Conservation (phyloP, 1,140 invertebrate genomes). For the Myzus persicae region DNA sequence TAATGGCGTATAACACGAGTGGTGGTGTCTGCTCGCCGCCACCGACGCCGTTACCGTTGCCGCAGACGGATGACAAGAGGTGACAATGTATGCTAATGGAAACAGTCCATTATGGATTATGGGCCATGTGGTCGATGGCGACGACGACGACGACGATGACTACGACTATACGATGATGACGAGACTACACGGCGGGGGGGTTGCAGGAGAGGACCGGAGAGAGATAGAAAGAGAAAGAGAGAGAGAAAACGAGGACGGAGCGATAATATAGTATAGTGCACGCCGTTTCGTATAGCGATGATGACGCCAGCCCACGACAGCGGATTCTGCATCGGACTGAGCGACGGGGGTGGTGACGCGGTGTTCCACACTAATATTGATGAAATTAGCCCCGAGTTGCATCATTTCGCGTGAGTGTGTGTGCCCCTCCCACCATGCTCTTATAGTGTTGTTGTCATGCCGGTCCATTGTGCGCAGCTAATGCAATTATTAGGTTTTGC, state of each 20-base stretch:
- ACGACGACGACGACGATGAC: not conserved
- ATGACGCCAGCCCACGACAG: constrained; percentile 7
- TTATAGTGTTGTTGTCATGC: not conserved
- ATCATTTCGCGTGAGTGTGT: not conserved
- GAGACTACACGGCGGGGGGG: not conserved
- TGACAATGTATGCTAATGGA: constrained; percentile 54
- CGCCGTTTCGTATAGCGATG: not conserved
- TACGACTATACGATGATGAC: not conserved
- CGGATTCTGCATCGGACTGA: not conserved
- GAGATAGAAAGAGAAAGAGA: not conserved
- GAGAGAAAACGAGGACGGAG: not conserved
- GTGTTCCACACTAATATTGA: constrained; percentile 29
- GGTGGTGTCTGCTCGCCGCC: constrained; percentile 3
- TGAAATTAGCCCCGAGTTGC: constrained; percentile 34
- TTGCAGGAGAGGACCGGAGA: not conserved
- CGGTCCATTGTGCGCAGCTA: not conserved
- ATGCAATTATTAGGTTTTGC: constrained; percentile 29
- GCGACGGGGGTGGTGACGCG: not conserved
- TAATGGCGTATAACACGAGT: constrained; percentile 28
- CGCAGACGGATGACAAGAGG: constrained; percentile 37
- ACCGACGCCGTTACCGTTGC: not conserved
- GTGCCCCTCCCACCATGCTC: not conserved
- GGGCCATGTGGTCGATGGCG: constrained; percentile 43
- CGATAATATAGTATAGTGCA: not conserved
- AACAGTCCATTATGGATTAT: constrained; percentile 49